Evolutionary conservation across 2,797 vertebrate genomes (phyloP), one percentile per base, ranked within the genome.

Genomic region (Megalops cyprinoides): DNA sequence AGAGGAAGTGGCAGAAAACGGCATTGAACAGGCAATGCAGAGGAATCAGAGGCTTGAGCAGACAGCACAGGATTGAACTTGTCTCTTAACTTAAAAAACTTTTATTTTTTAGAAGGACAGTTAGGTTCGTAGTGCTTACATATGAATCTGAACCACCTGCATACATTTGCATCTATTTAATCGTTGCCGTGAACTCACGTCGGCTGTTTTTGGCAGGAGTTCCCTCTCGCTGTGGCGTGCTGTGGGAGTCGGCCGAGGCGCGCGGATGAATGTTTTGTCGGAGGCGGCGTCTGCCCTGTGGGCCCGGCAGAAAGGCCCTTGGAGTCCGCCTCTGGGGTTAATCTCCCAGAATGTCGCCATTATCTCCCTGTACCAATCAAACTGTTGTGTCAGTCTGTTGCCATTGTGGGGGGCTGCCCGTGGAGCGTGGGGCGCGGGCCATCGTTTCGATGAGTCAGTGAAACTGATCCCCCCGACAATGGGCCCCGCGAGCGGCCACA

Each of bases 391-490:
- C 92, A 94, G 93, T 94, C 87, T 60, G 88, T 92, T 91, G 46
- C 86, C 82, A 90, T 93, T 94, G 92, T 94, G 76, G 85, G 56
- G 76, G 49, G 74, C 83, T 86, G 86, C 90, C 87, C 84, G 90
- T 89, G 86, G 87, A 85, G 86, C 56, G 51, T 74, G 84, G 88
- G 86, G 86, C 20, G 18, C 55, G 23, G 75, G 65, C n/a, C 20
- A 85, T 89, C 86, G 86, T 93, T 91, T 84, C 94, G 94, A 94
- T 95, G 94, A 95, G 91, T 94, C 89, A 90, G 94, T 87, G 84
- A 77, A 87, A 92, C 91, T 90, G 87, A 90, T 90, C 87, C 91
- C 39, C 90, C 88, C 87, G 83, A 95, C 94, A 95, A 94, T 92
- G 86, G 90, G 14, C 48, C 85, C 77, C 79, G 86, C 89, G 86